Base-by-base conservation (phyloP, 2,888 invertebrate species). In the Pachycephus smyrnensis region DNA sequence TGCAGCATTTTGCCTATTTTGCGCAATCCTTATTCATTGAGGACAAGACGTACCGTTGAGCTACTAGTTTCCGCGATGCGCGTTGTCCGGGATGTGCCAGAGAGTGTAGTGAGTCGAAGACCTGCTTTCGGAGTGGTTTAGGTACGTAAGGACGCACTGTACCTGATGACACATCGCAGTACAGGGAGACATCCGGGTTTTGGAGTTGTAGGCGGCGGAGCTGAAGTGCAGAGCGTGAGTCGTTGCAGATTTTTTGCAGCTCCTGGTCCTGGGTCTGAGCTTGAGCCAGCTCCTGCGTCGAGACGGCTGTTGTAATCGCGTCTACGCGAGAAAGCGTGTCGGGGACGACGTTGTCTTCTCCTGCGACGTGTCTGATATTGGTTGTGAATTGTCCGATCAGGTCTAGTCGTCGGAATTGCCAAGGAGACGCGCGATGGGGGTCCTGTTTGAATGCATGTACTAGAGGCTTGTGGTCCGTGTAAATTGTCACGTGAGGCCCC, bases 111-210 rank as follows among this genome's bases (percentile, higher is more conserved):
- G 68, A 68, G 68, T 68, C 23, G 23, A 68, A 86, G 1, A 78
- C 80, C 23, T 33, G n/a, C 12, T 77, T 77, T 0, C 85, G 78
- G 9, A 84, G 82, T 0, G 68, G 31, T 23, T 12, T 11, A 0
- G 85, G 80, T 1, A 87, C 75, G 75, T 77, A 85, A 0, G 85
- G 84, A 0, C 84, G 69, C 12, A 79, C 79, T 6, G 73, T 68
- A 1, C 36, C 11, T 3, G 75, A 79, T 4, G 79, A 76, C 1
- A 79, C 71, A 40, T 84, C 83, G 36, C 82, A 84, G 36, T 69
- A n/a, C n/a, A n/a, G n/a, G n/a, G n/a, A 75, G 33, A 80, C 37
- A 30, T 68, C 68, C 15, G 75, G 55, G 31, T 69, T 55, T 15
- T 35, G 68, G 12, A 78, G 40, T 36, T 30, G 55, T 12, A 55